Percentiles rank a stretch among this genome's conserved stretches.
Evolutionary conservation across 2,797 vertebrate species (phyloP).

Genomic region (Eremophila alpestris): DNA sequence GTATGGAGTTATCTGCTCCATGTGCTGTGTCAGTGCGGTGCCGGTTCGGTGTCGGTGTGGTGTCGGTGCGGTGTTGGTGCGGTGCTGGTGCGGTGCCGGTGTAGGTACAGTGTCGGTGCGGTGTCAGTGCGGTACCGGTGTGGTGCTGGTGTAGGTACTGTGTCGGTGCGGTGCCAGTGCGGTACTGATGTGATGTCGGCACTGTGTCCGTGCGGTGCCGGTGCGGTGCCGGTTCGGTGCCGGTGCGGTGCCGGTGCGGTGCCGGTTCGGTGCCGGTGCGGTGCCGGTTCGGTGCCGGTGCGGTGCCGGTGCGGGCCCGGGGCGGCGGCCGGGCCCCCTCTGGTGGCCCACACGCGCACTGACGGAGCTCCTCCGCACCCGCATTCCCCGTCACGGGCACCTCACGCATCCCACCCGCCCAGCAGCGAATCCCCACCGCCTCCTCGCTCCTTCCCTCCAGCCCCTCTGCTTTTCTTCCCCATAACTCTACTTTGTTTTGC

Average conservation of each 20-base stretch:
- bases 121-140: too few relatives aligned
- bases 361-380: not conserved
- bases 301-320: not conserved
- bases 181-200: too few relatives aligned
- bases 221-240: too few relatives aligned
- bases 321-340: not conserved
- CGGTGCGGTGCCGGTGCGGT: not conserved
- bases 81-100: not conserved
- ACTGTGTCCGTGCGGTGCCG: too few relatives aligned
- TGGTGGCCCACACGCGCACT: not conserved
- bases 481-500: accelerated
- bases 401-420: too few relatives aligned
- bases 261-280: not conserved
- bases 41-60: too few relatives aligned
- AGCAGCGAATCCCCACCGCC: accelerated
- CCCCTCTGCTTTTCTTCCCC: not conserved
- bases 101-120: too few relatives aligned
- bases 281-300: accelerated
- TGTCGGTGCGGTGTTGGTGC: too few relatives aligned
- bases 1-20: too few relatives aligned
- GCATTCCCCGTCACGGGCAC: accelerated
- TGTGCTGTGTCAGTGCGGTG: too few relatives aligned
- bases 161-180: too few relatives aligned
- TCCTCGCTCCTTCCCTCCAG: not conserved
- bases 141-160: too few relatives aligned